These are phyloP conservation scores for Clistopyga incitator DNA, from an alignment of 2,888 invertebrate species.

Conservation along the genomic window DNA sequence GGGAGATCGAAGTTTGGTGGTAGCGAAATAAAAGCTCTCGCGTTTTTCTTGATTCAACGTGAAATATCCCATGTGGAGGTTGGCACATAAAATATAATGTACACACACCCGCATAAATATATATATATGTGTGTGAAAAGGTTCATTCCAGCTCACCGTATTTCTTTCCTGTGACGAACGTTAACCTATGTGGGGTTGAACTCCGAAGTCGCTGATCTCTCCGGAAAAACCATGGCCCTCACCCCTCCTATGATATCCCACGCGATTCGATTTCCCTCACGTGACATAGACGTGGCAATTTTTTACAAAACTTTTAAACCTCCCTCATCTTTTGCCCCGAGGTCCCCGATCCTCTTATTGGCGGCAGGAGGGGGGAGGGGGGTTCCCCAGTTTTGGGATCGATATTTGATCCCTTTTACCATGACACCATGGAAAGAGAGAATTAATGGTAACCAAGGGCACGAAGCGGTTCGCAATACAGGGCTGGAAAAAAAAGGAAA, in stretches of 20 bases:
- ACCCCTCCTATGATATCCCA: constrained; percentile 45
- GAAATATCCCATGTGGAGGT: constrained; percentile 40
- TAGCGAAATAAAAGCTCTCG: constrained; percentile 81
- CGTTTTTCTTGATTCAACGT: constrained; percentile 18
- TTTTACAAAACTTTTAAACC: constrained; percentile 66
- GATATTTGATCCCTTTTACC: constrained; percentile 38
- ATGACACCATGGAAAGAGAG: constrained; percentile 7
- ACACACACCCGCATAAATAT: background rate
- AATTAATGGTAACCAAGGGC: constrained; percentile 35
- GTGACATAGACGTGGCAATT: constrained; percentile 68
- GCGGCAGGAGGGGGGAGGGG: too few relatives aligned
- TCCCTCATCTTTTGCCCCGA: constrained; percentile 13
- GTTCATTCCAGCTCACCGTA: constrained; percentile 31
- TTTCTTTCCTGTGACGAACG: constrained; percentile 62
- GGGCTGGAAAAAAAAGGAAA: background rate
- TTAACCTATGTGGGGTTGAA: constrained; percentile 73
- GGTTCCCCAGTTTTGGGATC: constrained; percentile 2
- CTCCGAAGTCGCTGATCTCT: constrained; percentile 58
- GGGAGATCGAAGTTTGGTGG: constrained; percentile 78
- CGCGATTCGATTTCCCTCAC: constrained; percentile 66
- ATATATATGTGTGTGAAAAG: background rate
- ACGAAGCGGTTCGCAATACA: constrained; percentile 59
- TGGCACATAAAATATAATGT: background rate
- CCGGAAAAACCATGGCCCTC: constrained; percentile 43
- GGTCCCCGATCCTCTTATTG: constrained; percentile 23